phyloP scores from a whole-genome alignment of 2,888 invertebrate genomes.

The Escarpia spicata region DNA sequence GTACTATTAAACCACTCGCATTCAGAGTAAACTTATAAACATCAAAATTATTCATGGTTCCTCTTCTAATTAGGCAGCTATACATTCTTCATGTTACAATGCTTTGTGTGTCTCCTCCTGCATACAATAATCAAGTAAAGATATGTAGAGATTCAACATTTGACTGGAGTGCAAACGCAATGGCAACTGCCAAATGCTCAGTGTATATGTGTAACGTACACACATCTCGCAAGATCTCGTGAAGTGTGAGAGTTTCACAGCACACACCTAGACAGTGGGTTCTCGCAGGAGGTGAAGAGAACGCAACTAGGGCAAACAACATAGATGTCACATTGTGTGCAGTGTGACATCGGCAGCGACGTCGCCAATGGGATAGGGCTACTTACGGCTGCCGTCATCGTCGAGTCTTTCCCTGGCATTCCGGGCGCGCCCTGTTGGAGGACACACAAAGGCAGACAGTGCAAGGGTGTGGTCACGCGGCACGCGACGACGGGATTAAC shows the following conservation, averaged over 20 bases:
- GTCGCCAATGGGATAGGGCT: neutral
- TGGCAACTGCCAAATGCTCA: no score
- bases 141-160: neutral
- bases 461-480: constrained; percentile 1
- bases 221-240: no score
- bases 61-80: neutral
- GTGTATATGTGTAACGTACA: no score
- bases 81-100: neutral
- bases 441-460: constrained; percentile 13
- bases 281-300: neutral
- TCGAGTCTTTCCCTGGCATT: neutral
- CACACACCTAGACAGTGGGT: neutral
- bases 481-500: neutral
- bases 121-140: neutral
- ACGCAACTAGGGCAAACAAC: constrained; percentile 16
- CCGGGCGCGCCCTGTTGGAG: neutral
- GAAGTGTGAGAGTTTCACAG: neutral
- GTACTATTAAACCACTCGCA: no score
- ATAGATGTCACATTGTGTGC: neutral
- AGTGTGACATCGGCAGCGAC: neutral
- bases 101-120: neutral
- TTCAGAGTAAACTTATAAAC: no score
- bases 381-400: neutral
- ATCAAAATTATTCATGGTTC: neutral
- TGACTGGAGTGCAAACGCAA: neutral